Percentiles rank a stretch among this genome's conserved stretches.
Conservation (phyloP, 35 echinoderm and acorn worm species). For the Apostichopus parvimensis region DNA sequence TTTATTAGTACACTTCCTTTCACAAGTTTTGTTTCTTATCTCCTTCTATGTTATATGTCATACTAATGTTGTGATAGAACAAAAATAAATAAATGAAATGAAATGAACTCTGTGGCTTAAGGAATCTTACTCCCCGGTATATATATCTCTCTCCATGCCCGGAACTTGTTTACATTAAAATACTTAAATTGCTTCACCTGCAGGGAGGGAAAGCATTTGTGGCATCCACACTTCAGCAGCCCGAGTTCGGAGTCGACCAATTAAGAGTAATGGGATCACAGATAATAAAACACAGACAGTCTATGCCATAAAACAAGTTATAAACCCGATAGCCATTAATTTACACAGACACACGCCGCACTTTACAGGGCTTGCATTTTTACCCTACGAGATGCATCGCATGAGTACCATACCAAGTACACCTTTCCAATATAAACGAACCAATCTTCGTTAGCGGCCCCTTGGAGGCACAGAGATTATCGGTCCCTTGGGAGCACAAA, state of each 20-base stretch:
- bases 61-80: no score
- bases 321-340: neutral
- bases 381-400: no score
- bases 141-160: neutral
- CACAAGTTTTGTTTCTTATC: no score
- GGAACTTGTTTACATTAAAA: neutral
- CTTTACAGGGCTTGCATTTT: no score
- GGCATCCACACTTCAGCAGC: neutral
- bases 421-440: no score
- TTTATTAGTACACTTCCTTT: no score
- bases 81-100: neutral
- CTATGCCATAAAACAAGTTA: neutral
- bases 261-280: neutral
- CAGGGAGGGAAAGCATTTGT: neutral
- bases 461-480: no score
- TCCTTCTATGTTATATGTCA: no score
- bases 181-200: neutral
- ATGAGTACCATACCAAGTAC: no score
- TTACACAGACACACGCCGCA: neutral
- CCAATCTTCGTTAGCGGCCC: no score
- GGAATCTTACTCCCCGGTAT: neutral
- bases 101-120: neutral
- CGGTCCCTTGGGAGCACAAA: no score
- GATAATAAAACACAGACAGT: neutral
- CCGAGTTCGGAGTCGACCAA: neutral